Conservation (phyloP, 1,140 invertebrate species). For the Platorchestia sp. region DNA sequence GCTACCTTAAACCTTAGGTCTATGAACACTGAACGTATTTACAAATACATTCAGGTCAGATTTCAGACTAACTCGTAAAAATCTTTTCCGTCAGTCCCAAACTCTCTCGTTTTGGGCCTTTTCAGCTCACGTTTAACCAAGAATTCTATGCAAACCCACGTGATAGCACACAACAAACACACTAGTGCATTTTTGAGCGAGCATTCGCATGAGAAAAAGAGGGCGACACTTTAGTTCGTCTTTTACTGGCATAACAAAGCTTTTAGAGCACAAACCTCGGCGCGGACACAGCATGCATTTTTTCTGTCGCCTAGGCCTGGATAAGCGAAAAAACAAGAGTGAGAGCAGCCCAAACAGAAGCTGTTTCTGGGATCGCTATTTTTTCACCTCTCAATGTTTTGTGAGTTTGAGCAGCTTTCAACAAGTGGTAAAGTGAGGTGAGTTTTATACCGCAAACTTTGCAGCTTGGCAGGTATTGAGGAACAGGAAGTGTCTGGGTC, state of each 20-base stretch:
- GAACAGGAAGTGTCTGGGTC: background rate
- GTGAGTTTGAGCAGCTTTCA: background rate
- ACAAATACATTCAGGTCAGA: background rate
- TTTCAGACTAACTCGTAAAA: background rate
- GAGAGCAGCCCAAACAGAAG: background rate
- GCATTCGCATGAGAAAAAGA: background rate
- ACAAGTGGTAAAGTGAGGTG: background rate
- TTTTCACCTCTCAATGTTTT: background rate
- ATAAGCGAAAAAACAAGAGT: background rate
- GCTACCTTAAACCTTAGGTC: background rate
- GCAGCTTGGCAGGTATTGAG: background rate
- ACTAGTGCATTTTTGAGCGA: background rate
- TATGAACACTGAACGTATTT: background rate
- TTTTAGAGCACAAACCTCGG: background rate
- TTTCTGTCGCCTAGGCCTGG: background rate
- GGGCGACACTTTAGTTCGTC: background rate
- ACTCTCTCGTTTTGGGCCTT: background rate
- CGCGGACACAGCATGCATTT: background rate
- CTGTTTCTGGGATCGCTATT: background rate
- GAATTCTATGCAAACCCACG: slow-evolving; percentile 2
- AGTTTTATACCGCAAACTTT: background rate
- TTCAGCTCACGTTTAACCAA: background rate
- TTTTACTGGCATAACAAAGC: background rate
- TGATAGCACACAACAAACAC: background rate
- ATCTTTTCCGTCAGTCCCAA: background rate